Conservation (phyloP, 2,888 invertebrate genomes). For the Platycheirus rosarum region DNA sequence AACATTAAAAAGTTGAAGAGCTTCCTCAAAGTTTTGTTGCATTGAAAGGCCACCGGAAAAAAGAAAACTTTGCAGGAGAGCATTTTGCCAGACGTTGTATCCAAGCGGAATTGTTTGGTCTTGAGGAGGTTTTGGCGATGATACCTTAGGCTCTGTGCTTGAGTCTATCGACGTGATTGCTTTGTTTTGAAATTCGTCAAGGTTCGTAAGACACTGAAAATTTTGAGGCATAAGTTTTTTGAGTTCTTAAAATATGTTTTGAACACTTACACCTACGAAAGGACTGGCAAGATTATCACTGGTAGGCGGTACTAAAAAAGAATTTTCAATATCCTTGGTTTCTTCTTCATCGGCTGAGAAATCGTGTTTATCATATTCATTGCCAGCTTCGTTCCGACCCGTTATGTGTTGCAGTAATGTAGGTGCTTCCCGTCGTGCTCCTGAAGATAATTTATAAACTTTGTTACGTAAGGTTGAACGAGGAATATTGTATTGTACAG, state of each 20-base stretch:
- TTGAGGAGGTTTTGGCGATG: constrained; percentile 59
- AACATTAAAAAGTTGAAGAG: constrained; percentile 78
- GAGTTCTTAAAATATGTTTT: constrained; percentile 77
- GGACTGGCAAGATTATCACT: constrained; percentile 76
- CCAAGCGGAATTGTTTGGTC: constrained; percentile 71
- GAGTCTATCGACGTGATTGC: constrained; percentile 37
- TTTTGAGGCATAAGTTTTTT: constrained; percentile 76
- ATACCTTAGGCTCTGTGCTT: constrained; percentile 45
- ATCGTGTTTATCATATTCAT: constrained; percentile 83
- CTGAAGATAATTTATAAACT: constrained; percentile 90
- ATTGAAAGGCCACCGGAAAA: constrained; percentile 78
- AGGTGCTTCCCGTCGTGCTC: constrained; percentile 86
- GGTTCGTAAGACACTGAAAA: background rate
- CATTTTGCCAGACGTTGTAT: constrained; percentile 76
- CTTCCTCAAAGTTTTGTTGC: constrained; percentile 77
- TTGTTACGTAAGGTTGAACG: constrained; percentile 98
- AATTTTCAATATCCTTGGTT: constrained; percentile 80
- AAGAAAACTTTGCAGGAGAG: constrained; percentile 80
- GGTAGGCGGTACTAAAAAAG: constrained; percentile 77
- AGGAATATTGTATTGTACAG: constrained; percentile 97
- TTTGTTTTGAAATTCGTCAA: constrained; percentile 27
- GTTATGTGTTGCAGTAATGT: constrained; percentile 79
- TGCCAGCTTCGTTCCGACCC: constrained; percentile 76
- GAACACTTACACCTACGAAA: constrained; percentile 76
- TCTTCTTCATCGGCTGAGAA: constrained; percentile 82